A percentile compares a stretch with the other conserved stretches of the same genome.
phyloP scores from a whole-genome alignment of 2,797 vertebrate genomes.

The Lutjanus campechanus region DNA sequence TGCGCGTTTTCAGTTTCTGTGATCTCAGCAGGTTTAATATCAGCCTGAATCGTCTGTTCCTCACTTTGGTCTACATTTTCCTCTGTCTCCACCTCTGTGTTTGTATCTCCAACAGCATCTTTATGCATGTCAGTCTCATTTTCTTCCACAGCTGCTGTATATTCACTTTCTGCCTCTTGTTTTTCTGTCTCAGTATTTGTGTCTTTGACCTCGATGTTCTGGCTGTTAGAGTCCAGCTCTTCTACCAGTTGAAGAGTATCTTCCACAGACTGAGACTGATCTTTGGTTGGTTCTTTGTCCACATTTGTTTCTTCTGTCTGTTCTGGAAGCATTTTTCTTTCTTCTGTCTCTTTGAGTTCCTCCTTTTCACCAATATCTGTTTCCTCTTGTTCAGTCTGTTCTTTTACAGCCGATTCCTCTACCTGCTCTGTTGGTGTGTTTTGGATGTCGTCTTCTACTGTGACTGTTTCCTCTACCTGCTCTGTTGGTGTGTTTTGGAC shows the following conservation, averaged over 20 bases:
- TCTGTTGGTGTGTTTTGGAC: conserved; percentile 20
- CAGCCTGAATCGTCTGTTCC: conserved; percentile 34
- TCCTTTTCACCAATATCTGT: conserved; percentile 15
- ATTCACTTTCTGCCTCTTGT: conserved; percentile 22
- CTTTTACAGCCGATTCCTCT: conserved; percentile 24
- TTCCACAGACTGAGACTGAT: conserved; percentile 37
- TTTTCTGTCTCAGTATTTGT: conserved; percentile 32
- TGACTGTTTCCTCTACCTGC: conserved; percentile 14
- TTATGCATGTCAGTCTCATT: conserved; percentile 17
- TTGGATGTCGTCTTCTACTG: background rate
- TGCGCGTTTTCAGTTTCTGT: conserved; percentile 45
- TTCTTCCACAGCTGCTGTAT: conserved; percentile 22
- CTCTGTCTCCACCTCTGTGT: conserved; percentile 18
- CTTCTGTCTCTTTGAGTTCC: conserved; percentile 28
- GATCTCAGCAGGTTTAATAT: conserved; percentile 27
- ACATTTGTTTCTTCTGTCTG: conserved; percentile 29
- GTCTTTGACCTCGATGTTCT: conserved; percentile 39
- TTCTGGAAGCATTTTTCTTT: conserved; percentile 7
- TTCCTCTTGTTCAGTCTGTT: conserved; percentile 40
- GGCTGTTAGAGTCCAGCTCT: background rate
- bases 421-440: conserved; percentile 7
- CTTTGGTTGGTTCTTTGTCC: conserved; percentile 13
- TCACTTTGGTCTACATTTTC: background rate
- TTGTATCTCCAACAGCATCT: conserved; percentile 13
- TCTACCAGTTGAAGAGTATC: conserved; percentile 23